Evolutionary conservation across 2,888 invertebrate species (phyloP), one percentile per base, ranked within the genome.

Genomic region (Hirtodrosophila alboralis): DNA sequence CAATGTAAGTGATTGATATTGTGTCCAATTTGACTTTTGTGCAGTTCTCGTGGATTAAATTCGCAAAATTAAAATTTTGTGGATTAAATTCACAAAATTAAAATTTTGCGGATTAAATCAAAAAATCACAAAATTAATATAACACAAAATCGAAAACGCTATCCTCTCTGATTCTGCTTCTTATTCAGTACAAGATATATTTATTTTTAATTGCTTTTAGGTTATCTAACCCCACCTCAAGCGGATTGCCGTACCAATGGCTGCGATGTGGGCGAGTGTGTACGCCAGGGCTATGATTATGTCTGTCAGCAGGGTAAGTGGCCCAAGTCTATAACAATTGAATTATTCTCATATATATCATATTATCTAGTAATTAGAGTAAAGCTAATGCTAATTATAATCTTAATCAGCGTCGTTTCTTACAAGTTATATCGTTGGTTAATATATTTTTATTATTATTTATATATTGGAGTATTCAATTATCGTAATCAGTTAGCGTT

Each of bases 201-300:
- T 10, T 6, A 21, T 16, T 13, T 10, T 7, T 1, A 3, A 1
- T 27, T 33, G 14, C 16, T 40, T 33, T 9, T 23, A 89, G 89
- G 89, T 68, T 90, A 86, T 58, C 38, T 88, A 30, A 88, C 84
- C 0, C 84, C 87, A 26, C 89, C 93, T 28, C 92, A 84, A 30
- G 73, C 94, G 38, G 96, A 97, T 88, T 97, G 97, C 90, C 93
- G 96, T 78, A 95, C 95, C 1, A 93, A 93, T 61, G 96, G 96
- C 68, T 97, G 97, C 91, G 95, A 95, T 72, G 93, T 94, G 83
- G 96, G 95, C 69, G 95, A 95, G 90, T 97, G 96, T 91, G 94
- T 96, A 71, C 93, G 95, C 75, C 95, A 96, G 90, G 95, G 95
- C 68, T 95, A 95, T 63, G 94, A 94, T 86, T 97, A 96, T 92